Evolutionary conservation across 1,140 invertebrate species (phyloP).

Genomic region (Glossosoma conforme): DNA sequence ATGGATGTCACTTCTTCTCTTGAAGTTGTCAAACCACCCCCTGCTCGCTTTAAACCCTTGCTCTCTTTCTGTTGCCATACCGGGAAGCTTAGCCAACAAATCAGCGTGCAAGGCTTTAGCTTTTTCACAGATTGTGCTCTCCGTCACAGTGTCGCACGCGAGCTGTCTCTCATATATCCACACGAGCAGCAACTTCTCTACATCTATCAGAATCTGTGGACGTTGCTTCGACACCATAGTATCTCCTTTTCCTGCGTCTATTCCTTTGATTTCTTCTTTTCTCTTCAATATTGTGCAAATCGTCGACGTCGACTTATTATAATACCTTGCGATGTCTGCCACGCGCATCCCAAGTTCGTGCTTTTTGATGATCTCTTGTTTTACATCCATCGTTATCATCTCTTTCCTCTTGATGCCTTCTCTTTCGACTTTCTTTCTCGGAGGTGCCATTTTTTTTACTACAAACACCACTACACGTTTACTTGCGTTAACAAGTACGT

Average conservation of each 20-base stretch:
- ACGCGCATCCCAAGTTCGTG: slow-evolving; percentile 13
- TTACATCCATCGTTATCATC: slow-evolving; percentile 19
- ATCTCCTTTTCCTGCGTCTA: slow-evolving; percentile 23
- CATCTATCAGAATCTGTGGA: slow-evolving; percentile 19
- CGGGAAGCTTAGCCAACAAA: slow-evolving; percentile 18
- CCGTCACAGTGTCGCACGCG: slow-evolving; percentile 18
- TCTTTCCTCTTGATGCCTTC: slow-evolving; percentile 15
- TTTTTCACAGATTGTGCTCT: slow-evolving; percentile 28
- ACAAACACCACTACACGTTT: background rate
- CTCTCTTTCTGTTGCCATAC: slow-evolving; percentile 3
- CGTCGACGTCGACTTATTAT: slow-evolving; percentile 15
- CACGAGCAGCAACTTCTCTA: slow-evolving; percentile 27
- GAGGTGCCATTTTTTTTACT: slow-evolving; percentile 4
- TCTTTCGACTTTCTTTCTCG: slow-evolving; percentile 17
- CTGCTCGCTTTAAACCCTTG: slow-evolving; percentile 20
- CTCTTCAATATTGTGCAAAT: slow-evolving; percentile 16
- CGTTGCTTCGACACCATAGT: slow-evolving; percentile 21
- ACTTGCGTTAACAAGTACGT: background rate
- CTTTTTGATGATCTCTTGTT: slow-evolving; percentile 19
- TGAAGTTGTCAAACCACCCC: slow-evolving; percentile 28
- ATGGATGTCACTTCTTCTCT: slow-evolving; percentile 20
- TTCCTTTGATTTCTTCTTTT: slow-evolving; percentile 23
- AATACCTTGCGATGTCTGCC: slow-evolving; percentile 14
- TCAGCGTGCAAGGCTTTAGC: slow-evolving; percentile 19
- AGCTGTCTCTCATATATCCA: slow-evolving; percentile 28